Evolutionary conservation across 2,797 vertebrate genomes (phyloP).

Genomic region (Chloroceryle inda): DNA sequence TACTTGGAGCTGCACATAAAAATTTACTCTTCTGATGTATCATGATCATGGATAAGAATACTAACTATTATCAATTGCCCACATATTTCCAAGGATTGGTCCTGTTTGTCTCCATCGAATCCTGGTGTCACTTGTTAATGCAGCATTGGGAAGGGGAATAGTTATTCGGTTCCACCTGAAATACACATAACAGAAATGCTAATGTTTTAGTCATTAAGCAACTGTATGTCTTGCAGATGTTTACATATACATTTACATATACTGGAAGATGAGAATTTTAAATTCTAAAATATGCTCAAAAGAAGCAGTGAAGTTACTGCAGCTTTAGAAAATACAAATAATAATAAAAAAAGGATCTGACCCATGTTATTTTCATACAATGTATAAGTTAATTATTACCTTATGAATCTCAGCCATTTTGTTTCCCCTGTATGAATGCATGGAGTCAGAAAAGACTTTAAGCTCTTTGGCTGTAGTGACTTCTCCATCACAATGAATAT

Average conservation of each 20-base stretch:
- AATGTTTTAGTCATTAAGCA: not conserved
- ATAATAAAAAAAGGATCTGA: not conserved
- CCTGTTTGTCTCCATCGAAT: constrained; percentile 96
- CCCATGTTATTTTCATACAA: not conserved
- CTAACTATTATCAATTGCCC: constrained; percentile 90
- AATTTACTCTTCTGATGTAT: constrained; percentile 14
- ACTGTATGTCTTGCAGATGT: not conserved
- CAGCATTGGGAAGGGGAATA: constrained; percentile 93
- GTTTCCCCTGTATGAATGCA: not conserved
- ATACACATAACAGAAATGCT: constrained; percentile 57
- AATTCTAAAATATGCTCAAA: not conserved
- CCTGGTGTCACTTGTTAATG: constrained; percentile 90
- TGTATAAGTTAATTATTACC: not conserved
- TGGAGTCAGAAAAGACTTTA: not conserved
- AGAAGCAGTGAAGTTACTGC: not conserved
- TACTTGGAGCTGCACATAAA: constrained; percentile 34
- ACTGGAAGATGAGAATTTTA: not conserved
- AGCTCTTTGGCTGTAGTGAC: not conserved
- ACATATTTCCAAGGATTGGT: constrained; percentile 91
- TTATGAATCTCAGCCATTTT: not conserved
- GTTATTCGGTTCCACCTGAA: constrained; percentile 95
- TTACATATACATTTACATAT: not conserved
- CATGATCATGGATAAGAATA: constrained; percentile 56
- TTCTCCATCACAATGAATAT: not conserved
- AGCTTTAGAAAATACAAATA: not conserved